Percentiles rank a stretch among this genome's conserved stretches.
phyloP scores from a whole-genome alignment of 2,888 invertebrate genomes.

The Arge pagana region DNA sequence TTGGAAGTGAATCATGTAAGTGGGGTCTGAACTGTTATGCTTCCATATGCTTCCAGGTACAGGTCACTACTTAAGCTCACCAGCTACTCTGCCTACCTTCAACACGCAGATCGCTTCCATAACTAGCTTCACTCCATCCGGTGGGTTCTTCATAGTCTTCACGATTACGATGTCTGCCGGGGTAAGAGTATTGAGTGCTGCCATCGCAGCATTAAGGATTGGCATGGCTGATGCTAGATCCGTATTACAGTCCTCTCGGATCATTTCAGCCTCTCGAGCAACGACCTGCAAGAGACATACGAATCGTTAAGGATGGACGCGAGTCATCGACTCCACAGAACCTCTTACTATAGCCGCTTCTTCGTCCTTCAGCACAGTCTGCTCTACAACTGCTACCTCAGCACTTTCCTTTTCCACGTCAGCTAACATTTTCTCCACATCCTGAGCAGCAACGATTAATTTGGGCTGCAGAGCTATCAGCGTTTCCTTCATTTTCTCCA shows the following conservation, averaged over 20 bases:
- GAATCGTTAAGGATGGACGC: no score
- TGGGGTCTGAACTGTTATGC: neutral
- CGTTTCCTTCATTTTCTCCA: constrained; percentile 80
- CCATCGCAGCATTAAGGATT: constrained; percentile 82
- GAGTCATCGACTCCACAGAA: no score
- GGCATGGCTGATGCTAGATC: constrained; percentile 92
- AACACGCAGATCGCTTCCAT: constrained; percentile 98
- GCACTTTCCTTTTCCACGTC: constrained; percentile 87
- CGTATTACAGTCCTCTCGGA: constrained; percentile 91
- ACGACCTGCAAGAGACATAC: no score
- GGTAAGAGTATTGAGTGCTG: constrained; percentile 90
- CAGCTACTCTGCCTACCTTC: constrained; percentile 63
- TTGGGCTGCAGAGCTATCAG: constrained; percentile 86
- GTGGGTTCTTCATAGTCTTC: constrained; percentile 96
- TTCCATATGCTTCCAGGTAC: neutral
- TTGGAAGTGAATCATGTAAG: no score
- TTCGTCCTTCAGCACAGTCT: constrained; percentile 81
- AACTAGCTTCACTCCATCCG: constrained; percentile 83
- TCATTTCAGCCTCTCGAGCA: constrained; percentile 70
- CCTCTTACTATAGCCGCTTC: constrained; percentile 67
- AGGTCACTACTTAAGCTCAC: neutral
- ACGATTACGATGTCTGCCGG: constrained; percentile 92
- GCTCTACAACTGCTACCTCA: constrained; percentile 80
- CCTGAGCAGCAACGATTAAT: constrained; percentile 81
- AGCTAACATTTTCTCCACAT: constrained; percentile 84